Evolutionary conservation across 2,888 invertebrate genomes (phyloP).

Genomic region (Penaeus monodon): DNA sequence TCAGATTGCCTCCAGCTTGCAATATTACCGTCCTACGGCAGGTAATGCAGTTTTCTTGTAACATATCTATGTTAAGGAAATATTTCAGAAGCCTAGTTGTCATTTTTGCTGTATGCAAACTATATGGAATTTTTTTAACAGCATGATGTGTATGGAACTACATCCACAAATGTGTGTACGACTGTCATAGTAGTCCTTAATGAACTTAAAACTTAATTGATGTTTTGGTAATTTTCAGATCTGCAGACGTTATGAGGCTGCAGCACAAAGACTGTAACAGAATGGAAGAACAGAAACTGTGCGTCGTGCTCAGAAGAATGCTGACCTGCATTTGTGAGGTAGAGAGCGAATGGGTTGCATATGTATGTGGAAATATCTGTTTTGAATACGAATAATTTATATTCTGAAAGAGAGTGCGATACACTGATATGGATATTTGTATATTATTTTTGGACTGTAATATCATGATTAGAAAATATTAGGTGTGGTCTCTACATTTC

Average conservation of each 20-base stretch:
- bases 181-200: neutral
- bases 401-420: no score
- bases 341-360: conserved; percentile 50
- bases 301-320: conserved; percentile 71
- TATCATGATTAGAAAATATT: no score
- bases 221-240: conserved; percentile 64
- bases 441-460: no score
- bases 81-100: no score
- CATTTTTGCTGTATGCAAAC: no score
- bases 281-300: conserved; percentile 73
- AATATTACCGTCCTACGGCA: conserved; percentile 70
- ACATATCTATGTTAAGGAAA: no score
- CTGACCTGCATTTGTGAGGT: conserved; percentile 71
- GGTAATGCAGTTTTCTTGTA: conserved; percentile 45
- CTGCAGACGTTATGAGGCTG: conserved; percentile 73
- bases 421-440: no score
- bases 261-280: conserved; percentile 72
- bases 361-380: no score
- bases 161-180: neutral
- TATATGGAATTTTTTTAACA: no score
- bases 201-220: neutral
- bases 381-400: no score
- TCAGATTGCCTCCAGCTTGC: conserved; percentile 72
- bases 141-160: no score
- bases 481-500: no score